A percentile compares a stretch with the other conserved stretches of the same genome.
These are phyloP conservation scores for Creontiades dilutus DNA, from an alignment of 2,888 invertebrate genomes.

Conservation along the genomic window DNA sequence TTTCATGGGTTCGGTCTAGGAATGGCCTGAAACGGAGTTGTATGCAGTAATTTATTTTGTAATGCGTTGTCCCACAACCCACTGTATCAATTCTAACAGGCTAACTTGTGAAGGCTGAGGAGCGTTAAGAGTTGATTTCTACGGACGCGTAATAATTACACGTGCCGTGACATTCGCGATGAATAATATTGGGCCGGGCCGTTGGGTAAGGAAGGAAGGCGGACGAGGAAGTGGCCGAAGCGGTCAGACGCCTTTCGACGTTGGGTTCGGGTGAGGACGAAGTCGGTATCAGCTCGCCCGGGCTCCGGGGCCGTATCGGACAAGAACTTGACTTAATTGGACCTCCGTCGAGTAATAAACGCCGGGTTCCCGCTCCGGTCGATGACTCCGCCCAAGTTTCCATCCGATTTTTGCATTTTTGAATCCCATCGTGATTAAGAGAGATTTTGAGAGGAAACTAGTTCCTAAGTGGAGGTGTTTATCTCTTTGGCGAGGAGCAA, in stretches of 20 bases:
- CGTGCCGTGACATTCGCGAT: constrained; percentile 5
- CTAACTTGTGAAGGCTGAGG: background rate
- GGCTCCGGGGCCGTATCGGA: background rate
- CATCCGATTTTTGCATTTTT: constrained; percentile 5
- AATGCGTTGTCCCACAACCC: too few relatives aligned
- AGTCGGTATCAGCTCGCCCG: background rate
- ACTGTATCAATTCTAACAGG: too few relatives aligned
- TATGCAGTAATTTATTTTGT: too few relatives aligned
- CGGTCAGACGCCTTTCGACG: constrained; percentile 10
- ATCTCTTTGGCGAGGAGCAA: background rate
- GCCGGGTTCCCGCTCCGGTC: background rate
- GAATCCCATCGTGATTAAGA: background rate
- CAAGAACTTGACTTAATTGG: background rate
- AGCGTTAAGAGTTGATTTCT: background rate
- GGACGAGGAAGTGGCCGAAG: background rate
- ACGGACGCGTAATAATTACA: background rate
- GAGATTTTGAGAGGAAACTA: constrained; percentile 17
- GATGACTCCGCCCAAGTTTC: background rate
- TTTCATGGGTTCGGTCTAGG: too few relatives aligned
- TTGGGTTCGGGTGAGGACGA: background rate
- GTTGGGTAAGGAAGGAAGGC: constrained; percentile 11
- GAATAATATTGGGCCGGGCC: background rate
- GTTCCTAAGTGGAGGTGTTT: background rate
- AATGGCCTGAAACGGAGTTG: too few relatives aligned
- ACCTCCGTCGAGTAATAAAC: background rate